phyloP scores from a whole-genome alignment of 2,113 vertebrate species.

The Nymphicus hollandicus region DNA sequence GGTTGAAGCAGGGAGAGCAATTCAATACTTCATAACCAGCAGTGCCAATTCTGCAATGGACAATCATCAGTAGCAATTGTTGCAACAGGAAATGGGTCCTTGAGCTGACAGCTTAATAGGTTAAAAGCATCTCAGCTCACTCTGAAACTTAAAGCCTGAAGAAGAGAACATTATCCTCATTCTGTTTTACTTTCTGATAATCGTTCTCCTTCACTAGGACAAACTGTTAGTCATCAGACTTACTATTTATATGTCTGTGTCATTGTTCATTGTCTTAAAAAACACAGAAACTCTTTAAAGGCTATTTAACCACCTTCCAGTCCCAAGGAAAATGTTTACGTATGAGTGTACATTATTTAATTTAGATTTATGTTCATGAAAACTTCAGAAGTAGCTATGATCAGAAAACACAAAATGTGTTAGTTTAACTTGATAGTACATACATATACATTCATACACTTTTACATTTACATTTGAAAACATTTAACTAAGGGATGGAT shows the following conservation, averaged over 20 bases:
- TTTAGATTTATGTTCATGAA: background rate
- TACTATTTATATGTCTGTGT: background rate
- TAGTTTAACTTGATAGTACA: background rate
- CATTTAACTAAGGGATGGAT: background rate
- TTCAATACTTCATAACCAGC: background rate
- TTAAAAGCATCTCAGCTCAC: background rate
- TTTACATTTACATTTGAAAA: background rate
- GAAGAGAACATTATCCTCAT: background rate
- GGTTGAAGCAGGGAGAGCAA: background rate
- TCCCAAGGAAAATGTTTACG: background rate
- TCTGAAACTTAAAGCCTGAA: background rate
- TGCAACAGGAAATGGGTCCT: background rate
- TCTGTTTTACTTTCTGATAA: background rate
- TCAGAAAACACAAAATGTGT: background rate
- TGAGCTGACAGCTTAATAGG: background rate
- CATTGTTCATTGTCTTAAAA: background rate
- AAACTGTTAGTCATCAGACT: background rate
- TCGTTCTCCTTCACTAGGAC: background rate
- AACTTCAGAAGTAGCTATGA: background rate
- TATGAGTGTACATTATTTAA: background rate
- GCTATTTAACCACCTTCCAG: background rate
- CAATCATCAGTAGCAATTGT: background rate
- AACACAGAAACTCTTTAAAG: background rate
- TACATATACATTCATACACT: too few relatives aligned
- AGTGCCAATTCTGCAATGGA: background rate